phyloP scores from a whole-genome alignment of 2,113 vertebrate species.

The Sphyrna mokarran region DNA sequence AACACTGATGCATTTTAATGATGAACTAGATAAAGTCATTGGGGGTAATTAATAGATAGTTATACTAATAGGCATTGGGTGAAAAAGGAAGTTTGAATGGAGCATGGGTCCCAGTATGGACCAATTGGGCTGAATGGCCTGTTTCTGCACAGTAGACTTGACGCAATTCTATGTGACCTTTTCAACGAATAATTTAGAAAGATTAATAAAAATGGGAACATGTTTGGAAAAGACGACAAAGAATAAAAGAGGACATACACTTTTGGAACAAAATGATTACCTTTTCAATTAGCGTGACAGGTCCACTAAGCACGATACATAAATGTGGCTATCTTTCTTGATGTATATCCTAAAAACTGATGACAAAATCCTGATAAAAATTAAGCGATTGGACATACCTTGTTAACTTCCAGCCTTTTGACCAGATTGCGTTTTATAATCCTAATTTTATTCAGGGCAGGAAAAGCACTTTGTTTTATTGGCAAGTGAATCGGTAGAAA shows the following conservation, averaged over 20 bases:
- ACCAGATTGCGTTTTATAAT: neutral
- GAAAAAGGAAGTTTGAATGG: too few species aligned
- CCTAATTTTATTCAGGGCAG: neutral
- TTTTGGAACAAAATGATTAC: neutral
- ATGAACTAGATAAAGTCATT: neutral
- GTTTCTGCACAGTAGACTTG: neutral
- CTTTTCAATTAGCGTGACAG: neutral
- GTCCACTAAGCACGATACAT: neutral
- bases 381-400: neutral
- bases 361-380: neutral
- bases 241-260: neutral
- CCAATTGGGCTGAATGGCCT: neutral
- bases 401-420: neutral
- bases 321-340: neutral
- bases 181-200: neutral
- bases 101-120: neutral
- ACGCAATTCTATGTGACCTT: neutral
- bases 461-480: neutral
- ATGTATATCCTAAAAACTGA: neutral
- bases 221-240: neutral
- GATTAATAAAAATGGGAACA: neutral
- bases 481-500: neutral
- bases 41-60: too few species aligned
- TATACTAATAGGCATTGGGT: neutral
- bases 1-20: neutral